phyloP scores from a whole-genome alignment of 1,140 invertebrate species.

The Melipona quadrifasciata region DNA sequence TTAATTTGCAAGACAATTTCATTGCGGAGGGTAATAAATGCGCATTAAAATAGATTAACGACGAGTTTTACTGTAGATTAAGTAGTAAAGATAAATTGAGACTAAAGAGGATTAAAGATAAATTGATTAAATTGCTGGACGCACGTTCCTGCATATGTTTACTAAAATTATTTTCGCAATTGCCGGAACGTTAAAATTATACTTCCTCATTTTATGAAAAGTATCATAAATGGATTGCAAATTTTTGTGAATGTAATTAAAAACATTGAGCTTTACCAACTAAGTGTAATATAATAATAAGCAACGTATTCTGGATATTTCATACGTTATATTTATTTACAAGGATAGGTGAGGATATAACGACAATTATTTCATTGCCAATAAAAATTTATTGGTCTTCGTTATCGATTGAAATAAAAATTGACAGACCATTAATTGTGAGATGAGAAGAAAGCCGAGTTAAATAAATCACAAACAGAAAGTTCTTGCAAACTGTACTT shows the following conservation, averaged over 20 bases:
- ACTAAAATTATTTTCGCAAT: not conserved
- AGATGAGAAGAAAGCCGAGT: not conserved
- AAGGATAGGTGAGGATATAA: not conserved
- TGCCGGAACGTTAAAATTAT: not conserved
- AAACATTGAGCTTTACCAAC: too few species aligned
- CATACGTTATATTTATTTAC: too few species aligned
- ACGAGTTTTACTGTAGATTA: not conserved
- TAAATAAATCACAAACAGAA: not conserved
- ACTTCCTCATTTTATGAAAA: not conserved
- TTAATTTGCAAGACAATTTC: not conserved
- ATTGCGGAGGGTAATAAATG: not conserved
- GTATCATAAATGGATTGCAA: not conserved
- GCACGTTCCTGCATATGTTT: not conserved
- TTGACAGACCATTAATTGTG: not conserved
- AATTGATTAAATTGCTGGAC: not conserved
- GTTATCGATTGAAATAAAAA: not conserved
- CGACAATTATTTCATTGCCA: not conserved
- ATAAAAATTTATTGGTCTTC: not conserved
- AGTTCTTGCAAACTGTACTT: not conserved
- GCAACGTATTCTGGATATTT: too few species aligned
- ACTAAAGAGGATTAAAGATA: not conserved
- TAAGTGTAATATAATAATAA: too few species aligned
- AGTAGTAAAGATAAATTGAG: not conserved
- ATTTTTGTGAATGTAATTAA: too few species aligned
- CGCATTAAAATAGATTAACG: not conserved